Percentiles rank a stretch among this genome's conserved stretches.
Conservation (phyloP, 2,888 invertebrate species). For the Eupeodes luniger region DNA sequence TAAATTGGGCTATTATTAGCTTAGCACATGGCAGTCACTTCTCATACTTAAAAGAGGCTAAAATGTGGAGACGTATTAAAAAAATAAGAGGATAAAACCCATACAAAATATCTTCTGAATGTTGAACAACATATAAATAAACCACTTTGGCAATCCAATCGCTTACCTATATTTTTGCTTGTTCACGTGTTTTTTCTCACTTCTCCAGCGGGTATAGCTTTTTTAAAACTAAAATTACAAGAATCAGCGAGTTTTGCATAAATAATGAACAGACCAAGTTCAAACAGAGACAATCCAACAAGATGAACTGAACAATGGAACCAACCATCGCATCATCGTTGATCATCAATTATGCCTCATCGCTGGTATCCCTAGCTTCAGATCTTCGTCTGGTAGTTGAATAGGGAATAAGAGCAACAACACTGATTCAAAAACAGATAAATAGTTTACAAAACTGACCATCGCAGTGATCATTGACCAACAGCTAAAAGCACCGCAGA, state of each 20-base stretch:
- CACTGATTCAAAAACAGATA: conserved; percentile 48
- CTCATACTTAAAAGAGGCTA: no score
- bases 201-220: background rate
- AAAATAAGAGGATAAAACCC: no score
- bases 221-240: background rate
- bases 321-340: conserved; percentile 17
- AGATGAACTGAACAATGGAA: conserved; percentile 65
- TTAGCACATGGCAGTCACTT: no score
- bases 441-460: background rate
- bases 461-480: background rate
- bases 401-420: conserved; percentile 49
- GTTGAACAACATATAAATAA: background rate
- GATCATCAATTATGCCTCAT: conserved; percentile 63
- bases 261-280: conserved; percentile 43
- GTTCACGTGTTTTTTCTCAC: background rate
- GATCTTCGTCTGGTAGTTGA: background rate
- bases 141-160: conserved; percentile 10
- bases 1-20: no score
- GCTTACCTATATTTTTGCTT: background rate
- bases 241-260: conserved; percentile 17
- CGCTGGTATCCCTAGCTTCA: conserved; percentile 41
- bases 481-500: no score
- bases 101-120: no score
- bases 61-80: no score
- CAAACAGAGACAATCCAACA: conserved; percentile 53